Evolutionary conservation across 2,797 vertebrate genomes (phyloP), one percentile per base, ranked within the genome.

Genomic region (Chiloscyllium punctatum): DNA sequence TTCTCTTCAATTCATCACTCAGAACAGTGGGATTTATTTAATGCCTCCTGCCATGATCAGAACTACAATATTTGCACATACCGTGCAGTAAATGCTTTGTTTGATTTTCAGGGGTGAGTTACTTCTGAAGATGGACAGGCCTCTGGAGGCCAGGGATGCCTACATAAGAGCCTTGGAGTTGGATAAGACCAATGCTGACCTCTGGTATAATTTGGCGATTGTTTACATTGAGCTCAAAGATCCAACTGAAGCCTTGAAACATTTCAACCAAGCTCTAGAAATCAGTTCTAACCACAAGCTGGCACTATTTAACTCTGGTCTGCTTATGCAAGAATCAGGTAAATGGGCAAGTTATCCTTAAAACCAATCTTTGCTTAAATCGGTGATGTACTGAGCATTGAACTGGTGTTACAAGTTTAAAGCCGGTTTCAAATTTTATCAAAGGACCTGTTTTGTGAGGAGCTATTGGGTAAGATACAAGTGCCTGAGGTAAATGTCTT

Each of bases 251-350:
- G 99, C 99, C 25, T 97, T 99, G 96, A 98, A 98, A 96, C 99
- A 99, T 97, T 99, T 99, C 96, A 99, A 99, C 97, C 98, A 96
- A 71, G 99, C 99, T 0, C 97, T 99, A 96, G 98, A 99, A 96
- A 97, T 99, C 96, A 99, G 98, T 97, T 98, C 98, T 0, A 97
- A 96, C 0, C 99, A 99, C 97, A 99, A 99, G 96, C 97, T 99
- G 96, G 98, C 99, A 0, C 98, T 99, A 82, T 99, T 99, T 96
- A 99, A 99, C 97, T 99, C 99, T 0, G 99, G 98, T 0, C 98
- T 99, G 84, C 98, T 99, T 87, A 99, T 99, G 99, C 99, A 99
- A 97, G 99, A 99, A 97, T 99, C 99, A 74, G 99, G 99, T 99
- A 98, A 96, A 98, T 74, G 15, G 15, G 48, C 25, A 27, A 9